Percentiles rank a stretch among this genome's conserved stretches.
These are phyloP conservation scores for Lochmaea capreae DNA, from an alignment of 2,888 invertebrate species.

Conservation along the genomic window DNA sequence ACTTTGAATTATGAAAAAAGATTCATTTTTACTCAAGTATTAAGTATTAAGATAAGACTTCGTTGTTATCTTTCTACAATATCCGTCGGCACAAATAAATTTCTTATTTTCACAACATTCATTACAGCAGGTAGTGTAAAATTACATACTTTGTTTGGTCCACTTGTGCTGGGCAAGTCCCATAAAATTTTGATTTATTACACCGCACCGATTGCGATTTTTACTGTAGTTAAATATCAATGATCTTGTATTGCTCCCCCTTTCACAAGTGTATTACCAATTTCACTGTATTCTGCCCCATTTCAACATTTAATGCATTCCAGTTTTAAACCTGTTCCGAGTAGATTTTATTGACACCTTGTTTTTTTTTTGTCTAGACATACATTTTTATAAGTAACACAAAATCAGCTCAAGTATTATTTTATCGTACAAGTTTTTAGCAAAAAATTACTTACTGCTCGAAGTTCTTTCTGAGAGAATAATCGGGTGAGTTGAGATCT, in stretches of 20 bases:
- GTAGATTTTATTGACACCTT: neutral
- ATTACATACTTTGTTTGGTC: too few relatives aligned
- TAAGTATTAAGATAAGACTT: too few relatives aligned
- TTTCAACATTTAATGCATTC: neutral
- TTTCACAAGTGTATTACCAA: neutral
- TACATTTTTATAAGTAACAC: neutral
- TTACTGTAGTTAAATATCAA: neutral
- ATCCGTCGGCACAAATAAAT: too few relatives aligned
- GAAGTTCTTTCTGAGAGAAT: constrained; percentile 84
- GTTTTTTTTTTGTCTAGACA: neutral
- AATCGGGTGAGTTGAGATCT: constrained; percentile 78
- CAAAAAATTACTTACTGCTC: constrained; percentile 76
- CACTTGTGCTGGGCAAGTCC: too few relatives aligned
- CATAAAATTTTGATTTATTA: too few relatives aligned
- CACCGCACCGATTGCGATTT: too few relatives aligned
- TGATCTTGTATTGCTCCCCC: neutral
- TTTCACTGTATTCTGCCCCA: constrained; percentile 1
- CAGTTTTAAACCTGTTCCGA: neutral
- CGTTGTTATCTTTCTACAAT: too few relatives aligned
- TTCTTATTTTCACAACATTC: too few relatives aligned
- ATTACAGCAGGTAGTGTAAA: too few relatives aligned
- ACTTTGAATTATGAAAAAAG: too few relatives aligned
- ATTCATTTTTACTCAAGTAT: too few relatives aligned
- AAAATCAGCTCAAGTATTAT: too few relatives aligned
- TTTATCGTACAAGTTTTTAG: neutral